phyloP scores from a whole-genome alignment of 2,113 vertebrate species.

The Onychostruthus taczanowskii region DNA sequence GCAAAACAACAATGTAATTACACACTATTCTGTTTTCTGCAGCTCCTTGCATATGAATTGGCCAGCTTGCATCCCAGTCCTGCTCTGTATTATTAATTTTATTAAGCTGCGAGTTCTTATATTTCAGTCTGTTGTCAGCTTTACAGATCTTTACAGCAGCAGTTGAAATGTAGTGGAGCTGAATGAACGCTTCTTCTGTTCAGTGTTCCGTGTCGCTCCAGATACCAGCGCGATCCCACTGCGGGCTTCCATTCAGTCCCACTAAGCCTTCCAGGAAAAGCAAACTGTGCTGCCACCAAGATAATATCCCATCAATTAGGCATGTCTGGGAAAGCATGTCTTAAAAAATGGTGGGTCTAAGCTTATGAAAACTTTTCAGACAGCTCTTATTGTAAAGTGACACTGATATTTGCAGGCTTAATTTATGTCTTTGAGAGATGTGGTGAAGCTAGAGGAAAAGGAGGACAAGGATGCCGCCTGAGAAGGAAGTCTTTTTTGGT shows the following conservation, averaged over 20 bases:
- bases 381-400: background rate
- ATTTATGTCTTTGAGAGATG: conserved; percentile 58
- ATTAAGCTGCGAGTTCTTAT: conserved; percentile 42
- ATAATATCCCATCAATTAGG: background rate
- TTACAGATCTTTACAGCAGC: conserved; percentile 39
- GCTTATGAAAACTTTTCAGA: conserved; percentile 2
- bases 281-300: background rate
- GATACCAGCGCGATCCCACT: background rate
- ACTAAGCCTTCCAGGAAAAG: conserved; percentile 17
- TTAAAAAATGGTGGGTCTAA: conserved; percentile 27
- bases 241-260: background rate
- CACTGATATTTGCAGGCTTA: conserved; percentile 28
- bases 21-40: conserved; percentile 16
- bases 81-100: conserved; percentile 56
- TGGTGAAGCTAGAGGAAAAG: conserved; percentile 37
- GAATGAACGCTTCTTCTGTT: conserved; percentile 29
- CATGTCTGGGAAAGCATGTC: conserved; percentile 24
- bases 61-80: conserved; percentile 32
- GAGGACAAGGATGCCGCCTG: conserved; percentile 27
- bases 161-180: conserved; percentile 15
- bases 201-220: background rate
- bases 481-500: conserved; percentile 79
- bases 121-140: conserved; percentile 52
- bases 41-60: conserved; percentile 21
- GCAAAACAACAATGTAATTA: conserved; percentile 62